Evolutionary conservation across 2,113 vertebrate species (phyloP).

Genomic region (Passerina amoena): DNA sequence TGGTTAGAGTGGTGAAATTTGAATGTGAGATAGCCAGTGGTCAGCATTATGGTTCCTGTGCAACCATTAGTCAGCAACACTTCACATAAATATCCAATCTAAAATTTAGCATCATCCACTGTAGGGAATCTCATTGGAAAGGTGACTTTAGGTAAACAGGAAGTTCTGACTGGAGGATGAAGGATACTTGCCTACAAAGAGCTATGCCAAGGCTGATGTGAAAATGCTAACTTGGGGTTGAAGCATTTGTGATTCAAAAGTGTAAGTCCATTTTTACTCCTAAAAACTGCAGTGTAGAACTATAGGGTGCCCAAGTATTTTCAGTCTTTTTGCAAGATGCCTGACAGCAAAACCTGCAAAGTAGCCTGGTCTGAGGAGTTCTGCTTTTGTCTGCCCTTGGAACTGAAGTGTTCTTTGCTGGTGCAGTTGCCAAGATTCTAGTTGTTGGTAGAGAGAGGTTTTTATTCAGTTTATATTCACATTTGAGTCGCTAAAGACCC

Average conservation of each 20-base stretch:
- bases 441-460: background rate
- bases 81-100: background rate
- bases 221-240: background rate
- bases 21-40: background rate
- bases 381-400: background rate
- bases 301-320: background rate
- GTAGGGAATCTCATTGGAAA: background rate
- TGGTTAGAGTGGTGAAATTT: background rate
- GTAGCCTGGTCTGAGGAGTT: background rate
- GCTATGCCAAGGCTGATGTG: background rate
- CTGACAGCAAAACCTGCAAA: background rate
- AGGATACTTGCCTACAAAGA: background rate
- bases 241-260: background rate
- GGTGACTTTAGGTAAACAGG: background rate
- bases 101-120: background rate
- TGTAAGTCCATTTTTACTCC: background rate
- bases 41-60: background rate
- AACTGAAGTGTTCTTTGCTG: background rate
- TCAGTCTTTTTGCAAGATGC: background rate
- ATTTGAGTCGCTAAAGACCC: background rate
- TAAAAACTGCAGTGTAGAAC: background rate
- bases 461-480: background rate
- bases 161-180: background rate
- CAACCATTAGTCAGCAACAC: background rate
- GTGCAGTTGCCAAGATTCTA: background rate